Evolutionary conservation across 2,797 vertebrate species (phyloP).

Genomic region (Crenuchus spilurus): DNA sequence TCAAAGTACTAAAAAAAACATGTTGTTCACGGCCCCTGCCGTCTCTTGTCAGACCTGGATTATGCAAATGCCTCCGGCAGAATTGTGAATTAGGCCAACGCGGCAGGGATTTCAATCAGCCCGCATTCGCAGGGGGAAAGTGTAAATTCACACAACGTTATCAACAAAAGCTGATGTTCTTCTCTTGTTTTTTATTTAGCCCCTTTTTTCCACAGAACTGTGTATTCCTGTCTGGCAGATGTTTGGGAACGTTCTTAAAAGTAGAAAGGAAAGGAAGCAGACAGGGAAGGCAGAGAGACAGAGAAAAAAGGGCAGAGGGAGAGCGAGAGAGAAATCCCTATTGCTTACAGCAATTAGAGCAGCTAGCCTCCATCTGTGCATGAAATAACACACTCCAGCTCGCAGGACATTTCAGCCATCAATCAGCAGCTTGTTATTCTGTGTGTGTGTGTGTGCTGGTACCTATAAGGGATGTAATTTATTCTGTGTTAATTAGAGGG

Average conservation of each 20-base stretch:
- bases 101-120: constrained; percentile 70
- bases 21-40: constrained; percentile 49
- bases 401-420: constrained; percentile 51
- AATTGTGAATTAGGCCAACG: constrained; percentile 66
- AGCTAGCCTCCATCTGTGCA: constrained; percentile 50
- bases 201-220: background rate
- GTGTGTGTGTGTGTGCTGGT: constrained; percentile 20
- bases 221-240: background rate
- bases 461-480: constrained; percentile 45
- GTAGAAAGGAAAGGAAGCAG: background rate
- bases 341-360: constrained; percentile 62
- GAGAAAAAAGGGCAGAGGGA: constrained; percentile 6
- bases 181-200: constrained; percentile 52
- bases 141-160: background rate
- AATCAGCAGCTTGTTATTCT: constrained; percentile 39
- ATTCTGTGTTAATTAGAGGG: constrained; percentile 45
- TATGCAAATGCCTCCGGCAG: constrained; percentile 58
- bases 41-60: constrained; percentile 48
- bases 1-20: constrained; percentile 37
- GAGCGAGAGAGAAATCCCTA: constrained; percentile 12
- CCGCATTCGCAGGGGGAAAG: constrained; percentile 10
- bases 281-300: background rate
- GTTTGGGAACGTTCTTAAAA: background rate
- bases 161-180: constrained; percentile 42
- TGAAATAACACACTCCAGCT: constrained; percentile 57